Conservation (phyloP, 2,888 invertebrate genomes). For the Meliscaeva auricollis region DNA sequence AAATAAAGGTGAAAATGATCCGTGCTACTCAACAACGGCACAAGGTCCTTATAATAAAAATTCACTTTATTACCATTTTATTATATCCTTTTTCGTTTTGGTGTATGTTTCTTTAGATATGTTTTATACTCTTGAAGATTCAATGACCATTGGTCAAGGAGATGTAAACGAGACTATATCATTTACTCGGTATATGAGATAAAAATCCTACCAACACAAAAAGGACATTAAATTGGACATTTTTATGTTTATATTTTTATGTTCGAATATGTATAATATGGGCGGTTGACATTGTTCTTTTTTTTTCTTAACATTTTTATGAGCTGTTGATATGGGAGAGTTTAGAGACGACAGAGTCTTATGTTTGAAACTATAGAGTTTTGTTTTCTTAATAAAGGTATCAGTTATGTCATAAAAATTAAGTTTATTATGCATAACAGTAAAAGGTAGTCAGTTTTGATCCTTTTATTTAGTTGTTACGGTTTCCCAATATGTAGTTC, state of each 20-base stretch:
- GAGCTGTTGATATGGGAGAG: conserved; percentile 50
- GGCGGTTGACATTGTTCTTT: conserved; percentile 2
- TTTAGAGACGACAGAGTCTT: conserved; percentile 18
- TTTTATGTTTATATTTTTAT: conserved; percentile 52
- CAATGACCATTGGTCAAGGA: conserved; percentile 58
- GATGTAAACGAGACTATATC: conserved; percentile 46
- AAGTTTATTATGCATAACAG: conserved; percentile 68
- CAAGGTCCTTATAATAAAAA: conserved; percentile 65
- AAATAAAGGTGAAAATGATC: conserved; percentile 64
- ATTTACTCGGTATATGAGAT: conserved; percentile 35
- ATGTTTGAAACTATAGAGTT: background rate
- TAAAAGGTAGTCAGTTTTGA: background rate
- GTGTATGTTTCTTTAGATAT: conserved; percentile 29
- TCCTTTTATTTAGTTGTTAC: conserved; percentile 16
- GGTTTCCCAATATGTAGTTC: conserved; percentile 36
- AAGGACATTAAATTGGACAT: conserved; percentile 70
- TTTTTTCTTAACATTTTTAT: conserved; percentile 27
- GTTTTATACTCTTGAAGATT: conserved; percentile 33
- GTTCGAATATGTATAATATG: no score
- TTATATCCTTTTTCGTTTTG: conserved; percentile 61
- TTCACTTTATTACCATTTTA: conserved; percentile 71
- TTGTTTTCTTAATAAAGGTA: conserved; percentile 59
- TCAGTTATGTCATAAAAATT: conserved; percentile 71
- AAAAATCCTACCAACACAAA: conserved; percentile 48
- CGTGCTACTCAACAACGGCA: conserved; percentile 52